These are phyloP conservation scores for Hydrochoerus hydrochaeris DNA, from an alignment of 2,113 vertebrate species.

Conservation along the genomic window DNA sequence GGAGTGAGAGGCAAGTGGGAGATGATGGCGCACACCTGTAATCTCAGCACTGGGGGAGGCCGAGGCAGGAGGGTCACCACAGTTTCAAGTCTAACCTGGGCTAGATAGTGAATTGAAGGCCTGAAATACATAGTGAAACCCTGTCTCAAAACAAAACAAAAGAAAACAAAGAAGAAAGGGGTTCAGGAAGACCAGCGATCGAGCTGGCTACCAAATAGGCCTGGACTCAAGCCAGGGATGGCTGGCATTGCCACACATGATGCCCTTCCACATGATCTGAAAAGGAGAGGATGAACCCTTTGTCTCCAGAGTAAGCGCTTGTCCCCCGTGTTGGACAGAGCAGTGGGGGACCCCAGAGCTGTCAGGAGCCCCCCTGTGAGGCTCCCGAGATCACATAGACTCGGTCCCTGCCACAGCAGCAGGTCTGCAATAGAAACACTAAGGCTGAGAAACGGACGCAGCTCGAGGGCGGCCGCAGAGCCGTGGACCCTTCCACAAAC, in stretches of 20 bases:
- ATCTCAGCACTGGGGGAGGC: not conserved
- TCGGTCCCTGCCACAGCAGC: not conserved
- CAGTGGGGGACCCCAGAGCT: not conserved
- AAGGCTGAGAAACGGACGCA: not conserved
- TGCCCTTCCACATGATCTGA: not conserved
- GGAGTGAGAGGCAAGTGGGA: not conserved
- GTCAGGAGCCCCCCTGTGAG: not conserved
- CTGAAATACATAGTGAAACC: not conserved
- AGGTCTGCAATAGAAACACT: not conserved
- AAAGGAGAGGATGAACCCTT: not conserved
- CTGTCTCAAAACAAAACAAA: not conserved
- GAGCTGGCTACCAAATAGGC: no score
- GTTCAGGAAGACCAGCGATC: not conserved
- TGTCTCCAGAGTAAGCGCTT: not conserved
- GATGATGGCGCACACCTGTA: not conserved
- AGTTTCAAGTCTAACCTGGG: not conserved
- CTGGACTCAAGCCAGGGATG: not conserved
- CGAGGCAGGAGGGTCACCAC: not conserved
- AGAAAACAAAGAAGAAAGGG: not conserved
- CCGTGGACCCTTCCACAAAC: not conserved
- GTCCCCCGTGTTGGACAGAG: not conserved
- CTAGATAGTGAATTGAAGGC: not conserved
- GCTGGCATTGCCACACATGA: not conserved
- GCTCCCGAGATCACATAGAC: not conserved
- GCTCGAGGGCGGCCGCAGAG: not conserved